A percentile compares a stretch with the other conserved stretches of the same genome.
These are phyloP conservation scores for Mamestra brassicae DNA, from an alignment of 2,888 invertebrate species.

Conservation along the genomic window DNA sequence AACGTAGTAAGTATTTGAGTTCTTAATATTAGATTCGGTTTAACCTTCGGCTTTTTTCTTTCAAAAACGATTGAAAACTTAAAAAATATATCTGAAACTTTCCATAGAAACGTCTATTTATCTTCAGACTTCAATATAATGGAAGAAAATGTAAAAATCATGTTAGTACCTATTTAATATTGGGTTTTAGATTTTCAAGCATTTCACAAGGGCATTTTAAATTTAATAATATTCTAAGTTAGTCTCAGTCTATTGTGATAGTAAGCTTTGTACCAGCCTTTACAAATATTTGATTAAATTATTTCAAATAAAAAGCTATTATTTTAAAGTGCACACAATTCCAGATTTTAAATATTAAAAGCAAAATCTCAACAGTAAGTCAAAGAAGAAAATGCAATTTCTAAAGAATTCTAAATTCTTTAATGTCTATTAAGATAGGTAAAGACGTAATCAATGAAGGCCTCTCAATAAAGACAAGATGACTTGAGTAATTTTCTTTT, in stretches of 20 bases:
- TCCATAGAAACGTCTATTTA: background rate
- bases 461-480: constrained; percentile 24
- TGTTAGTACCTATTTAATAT: background rate
- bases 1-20: constrained; percentile 31
- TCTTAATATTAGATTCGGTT: background rate
- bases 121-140: constrained; percentile 8
- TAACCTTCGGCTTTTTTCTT: constrained; percentile 4
- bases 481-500: background rate
- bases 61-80: constrained; percentile 1
- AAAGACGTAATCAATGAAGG: background rate
- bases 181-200: constrained; percentile 3
- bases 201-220: background rate
- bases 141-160: background rate
- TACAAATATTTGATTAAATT: too few species aligned
- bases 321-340: background rate
- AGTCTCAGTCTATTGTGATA: background rate
- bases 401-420: background rate
- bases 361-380: background rate
- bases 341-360: background rate
- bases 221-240: constrained; percentile 19
- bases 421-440: background rate
- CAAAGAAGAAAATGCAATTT: constrained; percentile 1
- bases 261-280: background rate
- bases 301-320: too few species aligned
- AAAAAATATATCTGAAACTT: background rate